Percentiles rank a stretch among this genome's conserved stretches.
These are phyloP conservation scores for Drosophila parabipectinata DNA, from an alignment of 1,140 invertebrate species.

Conservation along the genomic window DNA sequence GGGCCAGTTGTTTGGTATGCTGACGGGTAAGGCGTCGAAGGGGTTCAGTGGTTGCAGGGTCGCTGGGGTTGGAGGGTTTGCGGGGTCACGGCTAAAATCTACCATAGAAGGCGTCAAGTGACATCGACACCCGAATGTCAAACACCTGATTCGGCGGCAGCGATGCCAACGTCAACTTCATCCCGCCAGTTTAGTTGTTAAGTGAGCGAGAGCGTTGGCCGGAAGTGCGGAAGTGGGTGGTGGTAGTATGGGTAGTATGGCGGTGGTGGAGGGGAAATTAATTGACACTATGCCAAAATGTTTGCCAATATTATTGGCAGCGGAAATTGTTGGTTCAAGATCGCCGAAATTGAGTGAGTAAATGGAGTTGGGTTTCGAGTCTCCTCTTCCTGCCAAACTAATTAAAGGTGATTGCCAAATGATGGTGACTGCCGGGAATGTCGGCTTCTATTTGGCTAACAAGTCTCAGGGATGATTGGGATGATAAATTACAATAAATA, in stretches of 20 bases:
- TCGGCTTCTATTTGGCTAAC: constrained; percentile 25
- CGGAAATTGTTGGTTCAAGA: constrained; percentile 58
- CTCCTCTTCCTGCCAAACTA: constrained; percentile 15
- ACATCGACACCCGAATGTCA: constrained; percentile 62
- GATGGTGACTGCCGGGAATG: constrained; percentile 13
- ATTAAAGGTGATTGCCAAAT: constrained; percentile 40
- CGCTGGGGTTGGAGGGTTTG: background rate
- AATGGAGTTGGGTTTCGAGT: constrained; percentile 8
- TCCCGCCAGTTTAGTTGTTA: constrained; percentile 67
- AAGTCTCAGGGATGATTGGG: background rate
- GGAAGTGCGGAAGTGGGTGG: constrained; percentile 23
- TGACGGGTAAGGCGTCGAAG: background rate
- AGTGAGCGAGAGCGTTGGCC: constrained; percentile 26
- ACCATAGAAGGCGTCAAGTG: constrained; percentile 47
- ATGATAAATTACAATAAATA: background rate
- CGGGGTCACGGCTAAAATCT: constrained; percentile 5
- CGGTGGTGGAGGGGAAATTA: constrained; percentile 53
- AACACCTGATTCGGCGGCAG: constrained; percentile 50
- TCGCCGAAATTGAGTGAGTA: constrained; percentile 37
- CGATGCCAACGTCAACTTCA: constrained; percentile 58
- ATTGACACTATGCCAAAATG: constrained; percentile 71
- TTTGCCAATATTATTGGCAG: constrained; percentile 66
- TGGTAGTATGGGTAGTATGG: no score
- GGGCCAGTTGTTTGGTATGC: constrained; percentile 38
- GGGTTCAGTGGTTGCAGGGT: background rate